Percentiles rank a stretch among this genome's conserved stretches.
Conservation (phyloP, 2,888 invertebrate species). For the Coenonympha arcania region DNA sequence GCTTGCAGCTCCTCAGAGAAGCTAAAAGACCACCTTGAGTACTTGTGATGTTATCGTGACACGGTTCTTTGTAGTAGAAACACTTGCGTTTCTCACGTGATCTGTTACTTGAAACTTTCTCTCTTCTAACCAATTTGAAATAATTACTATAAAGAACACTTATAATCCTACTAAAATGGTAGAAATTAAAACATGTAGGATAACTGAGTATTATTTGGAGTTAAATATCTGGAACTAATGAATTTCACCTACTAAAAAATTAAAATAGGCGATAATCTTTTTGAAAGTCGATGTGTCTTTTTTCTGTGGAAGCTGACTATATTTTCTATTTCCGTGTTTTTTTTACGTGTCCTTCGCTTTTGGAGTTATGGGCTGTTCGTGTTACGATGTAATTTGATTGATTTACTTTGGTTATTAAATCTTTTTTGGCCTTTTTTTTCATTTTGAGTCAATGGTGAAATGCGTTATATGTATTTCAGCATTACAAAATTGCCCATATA, state of each 20-base stretch:
- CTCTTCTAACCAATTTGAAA: conserved; percentile 16
- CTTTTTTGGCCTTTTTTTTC: background rate
- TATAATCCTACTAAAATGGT: conserved; percentile 18
- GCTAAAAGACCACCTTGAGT: too few relatives aligned
- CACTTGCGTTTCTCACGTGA: conserved; percentile 8
- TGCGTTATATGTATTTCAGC: too few relatives aligned
- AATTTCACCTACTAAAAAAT: background rate
- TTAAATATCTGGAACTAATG: conserved; percentile 5
- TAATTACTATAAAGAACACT: background rate
- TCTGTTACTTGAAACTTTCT: conserved; percentile 9
- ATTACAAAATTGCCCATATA: too few relatives aligned
- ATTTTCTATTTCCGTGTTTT: conserved; percentile 2
- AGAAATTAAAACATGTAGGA: background rate
- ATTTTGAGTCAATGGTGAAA: background rate
- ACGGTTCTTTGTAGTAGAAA: conserved; percentile 1
- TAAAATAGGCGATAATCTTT: background rate
- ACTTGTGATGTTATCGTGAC: conserved; percentile 13
- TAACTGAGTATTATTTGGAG: background rate
- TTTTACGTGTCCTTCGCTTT: conserved; percentile 1
- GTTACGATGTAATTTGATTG: background rate
- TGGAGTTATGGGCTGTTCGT: background rate
- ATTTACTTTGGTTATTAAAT: background rate
- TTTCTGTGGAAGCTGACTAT: background rate
- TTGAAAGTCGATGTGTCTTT: background rate
- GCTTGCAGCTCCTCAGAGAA: too few relatives aligned